A percentile compares a stretch with the other conserved stretches of the same genome.
Conservation (phyloP, 1,140 invertebrate species). For the Acromyrmex heyeri region DNA sequence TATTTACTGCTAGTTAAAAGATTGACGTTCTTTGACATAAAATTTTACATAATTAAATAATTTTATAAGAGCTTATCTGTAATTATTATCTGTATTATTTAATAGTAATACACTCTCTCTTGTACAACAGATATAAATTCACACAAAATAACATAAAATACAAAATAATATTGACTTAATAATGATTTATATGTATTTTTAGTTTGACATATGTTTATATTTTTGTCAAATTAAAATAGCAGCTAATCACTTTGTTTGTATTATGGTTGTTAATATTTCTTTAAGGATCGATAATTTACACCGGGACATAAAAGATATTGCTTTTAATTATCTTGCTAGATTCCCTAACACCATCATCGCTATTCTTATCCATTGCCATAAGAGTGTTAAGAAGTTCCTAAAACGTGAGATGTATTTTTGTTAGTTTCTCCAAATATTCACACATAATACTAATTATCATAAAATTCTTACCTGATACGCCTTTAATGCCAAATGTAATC, state of each 20-base stretch:
- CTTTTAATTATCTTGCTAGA: conserved; percentile 95
- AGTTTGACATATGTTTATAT: not conserved
- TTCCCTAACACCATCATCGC: conserved; percentile 90
- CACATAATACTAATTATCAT: not conserved
- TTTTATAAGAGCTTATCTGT: not conserved
- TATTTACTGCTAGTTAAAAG: not conserved
- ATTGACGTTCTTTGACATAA: not conserved
- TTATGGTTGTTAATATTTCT: not conserved
- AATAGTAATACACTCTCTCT: not conserved
- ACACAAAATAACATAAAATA: not conserved
- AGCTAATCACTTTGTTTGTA: not conserved
- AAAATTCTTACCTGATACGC: conserved; percentile 89
- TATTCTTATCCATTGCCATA: conserved; percentile 92
- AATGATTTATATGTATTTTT: not conserved
- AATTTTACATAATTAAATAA: not conserved
- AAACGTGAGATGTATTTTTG: conserved; percentile 60
- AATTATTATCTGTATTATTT: not conserved
- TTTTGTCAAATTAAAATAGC: not conserved
- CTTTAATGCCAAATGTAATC: conserved; percentile 93
- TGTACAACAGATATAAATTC: not conserved
- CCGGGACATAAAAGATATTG: conserved; percentile 96
- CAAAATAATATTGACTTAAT: not conserved
- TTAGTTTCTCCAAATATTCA: conserved; percentile 59
- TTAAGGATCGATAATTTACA: not conserved
- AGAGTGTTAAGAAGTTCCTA: conserved; percentile 92